Evolutionary conservation across 2,888 invertebrate species (phyloP).

Genomic region (Lasioglossum morio): DNA sequence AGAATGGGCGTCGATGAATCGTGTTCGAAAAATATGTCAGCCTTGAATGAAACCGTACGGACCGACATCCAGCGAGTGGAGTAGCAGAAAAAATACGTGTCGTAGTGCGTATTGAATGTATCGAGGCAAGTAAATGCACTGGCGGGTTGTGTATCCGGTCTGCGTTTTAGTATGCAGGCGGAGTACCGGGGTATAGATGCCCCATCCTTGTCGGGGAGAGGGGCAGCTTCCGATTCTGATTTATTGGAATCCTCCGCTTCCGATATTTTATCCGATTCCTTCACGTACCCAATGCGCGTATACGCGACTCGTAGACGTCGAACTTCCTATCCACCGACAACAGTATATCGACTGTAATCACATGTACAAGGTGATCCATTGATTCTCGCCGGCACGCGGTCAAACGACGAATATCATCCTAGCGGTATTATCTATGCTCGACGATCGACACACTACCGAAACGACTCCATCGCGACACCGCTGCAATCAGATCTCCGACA

Average conservation of each 20-base stretch:
- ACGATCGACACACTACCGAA: background rate
- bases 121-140: conserved; percentile 77
- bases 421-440: background rate
- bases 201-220: conserved; percentile 70
- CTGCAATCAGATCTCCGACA: background rate
- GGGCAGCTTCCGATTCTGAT: conserved; percentile 83
- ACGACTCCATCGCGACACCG: background rate
- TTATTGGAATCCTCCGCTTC: conserved; percentile 82
- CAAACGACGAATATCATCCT: background rate
- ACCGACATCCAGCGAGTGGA: conserved; percentile 49
- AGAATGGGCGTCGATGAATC: background rate
- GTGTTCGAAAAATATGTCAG: conserved; percentile 62
- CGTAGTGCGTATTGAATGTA: conserved; percentile 67
- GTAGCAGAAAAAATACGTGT: conserved; percentile 67
- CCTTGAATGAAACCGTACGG: conserved; percentile 46
- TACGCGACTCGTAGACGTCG: conserved; percentile 56
- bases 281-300: conserved; percentile 67
- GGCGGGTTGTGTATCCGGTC: conserved; percentile 83
- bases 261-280: conserved; percentile 79
- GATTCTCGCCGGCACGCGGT: background rate
- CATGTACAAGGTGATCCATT: conserved; percentile 28
- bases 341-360: conserved; percentile 43
- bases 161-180: conserved; percentile 82
- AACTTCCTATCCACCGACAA: conserved; percentile 52
- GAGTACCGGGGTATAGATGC: conserved; percentile 77